Conservation (phyloP, 92 coral and sea anemone species). For the Palythoa grandiflora region DNA sequence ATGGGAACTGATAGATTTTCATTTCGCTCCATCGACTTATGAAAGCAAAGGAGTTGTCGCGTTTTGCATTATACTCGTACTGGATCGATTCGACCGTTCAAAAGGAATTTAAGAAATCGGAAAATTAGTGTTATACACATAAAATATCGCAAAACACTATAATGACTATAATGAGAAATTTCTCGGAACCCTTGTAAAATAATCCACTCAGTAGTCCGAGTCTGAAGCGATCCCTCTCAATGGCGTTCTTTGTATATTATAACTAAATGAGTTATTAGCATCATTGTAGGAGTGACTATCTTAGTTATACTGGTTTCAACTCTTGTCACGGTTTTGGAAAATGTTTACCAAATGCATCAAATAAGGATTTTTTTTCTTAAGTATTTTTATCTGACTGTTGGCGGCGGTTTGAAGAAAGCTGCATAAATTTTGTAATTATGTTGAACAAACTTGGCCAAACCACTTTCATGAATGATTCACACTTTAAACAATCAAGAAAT, state of each 20-base stretch:
- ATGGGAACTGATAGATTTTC: not conserved
- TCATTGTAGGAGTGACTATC: not conserved
- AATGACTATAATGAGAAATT: too few species aligned
- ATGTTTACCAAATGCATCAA: not conserved
- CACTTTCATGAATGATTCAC: constrained; percentile 48
- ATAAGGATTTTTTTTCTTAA: not conserved
- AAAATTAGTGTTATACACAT: too few species aligned
- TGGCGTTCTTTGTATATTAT: not conserved
- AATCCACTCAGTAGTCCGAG: not conserved
- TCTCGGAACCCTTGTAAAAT: not conserved
- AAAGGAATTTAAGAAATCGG: too few species aligned
- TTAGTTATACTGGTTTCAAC: not conserved
- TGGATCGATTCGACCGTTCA: too few species aligned
- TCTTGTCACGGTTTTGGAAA: not conserved
- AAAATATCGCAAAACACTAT: too few species aligned
- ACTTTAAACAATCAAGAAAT: constrained; percentile 31
- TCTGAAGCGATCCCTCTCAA: not conserved
- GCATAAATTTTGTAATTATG: constrained; percentile 19
- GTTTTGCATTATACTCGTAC: too few species aligned
- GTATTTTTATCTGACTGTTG: not conserved
- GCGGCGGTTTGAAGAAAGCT: not conserved
- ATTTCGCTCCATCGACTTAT: not conserved
- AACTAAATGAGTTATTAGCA: not conserved
- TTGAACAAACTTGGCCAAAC: constrained; percentile 39
- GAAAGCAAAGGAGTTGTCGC: constrained; percentile 8